Evolutionary conservation across 2,888 invertebrate species (phyloP).

Genomic region (Penaeus monodon): DNA sequence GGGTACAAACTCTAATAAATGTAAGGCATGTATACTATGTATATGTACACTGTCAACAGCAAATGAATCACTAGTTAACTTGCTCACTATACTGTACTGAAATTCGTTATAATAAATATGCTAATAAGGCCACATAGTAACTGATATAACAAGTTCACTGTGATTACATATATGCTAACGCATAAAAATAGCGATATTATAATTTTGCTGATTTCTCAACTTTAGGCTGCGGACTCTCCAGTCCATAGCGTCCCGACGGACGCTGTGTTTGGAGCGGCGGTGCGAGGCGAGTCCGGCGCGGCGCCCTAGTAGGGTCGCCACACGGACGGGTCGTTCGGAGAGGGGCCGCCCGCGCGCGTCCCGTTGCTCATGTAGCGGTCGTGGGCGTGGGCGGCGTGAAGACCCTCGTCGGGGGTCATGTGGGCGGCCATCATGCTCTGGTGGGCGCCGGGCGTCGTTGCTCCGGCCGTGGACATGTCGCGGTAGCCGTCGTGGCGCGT

Average conservation of each 20-base stretch:
- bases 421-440: conserved; percentile 53
- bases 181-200: too few relatives aligned
- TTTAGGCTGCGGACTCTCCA: too few relatives aligned
- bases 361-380: conserved; percentile 57
- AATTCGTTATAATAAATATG: too few relatives aligned
- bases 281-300: background rate
- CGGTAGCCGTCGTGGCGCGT: conserved; percentile 54
- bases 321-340: conserved; percentile 59
- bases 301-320: conserved; percentile 49
- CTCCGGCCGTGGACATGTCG: conserved; percentile 47
- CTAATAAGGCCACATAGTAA: too few relatives aligned
- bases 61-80: too few relatives aligned
- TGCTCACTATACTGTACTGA: too few relatives aligned
- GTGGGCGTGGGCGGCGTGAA: conserved; percentile 48
- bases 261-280: background rate
- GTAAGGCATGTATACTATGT: too few relatives aligned
- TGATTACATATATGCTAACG: too few relatives aligned
- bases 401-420: conserved; percentile 48
- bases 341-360: conserved; percentile 53
- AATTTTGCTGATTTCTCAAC: too few relatives aligned
- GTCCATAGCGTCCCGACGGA: background rate
- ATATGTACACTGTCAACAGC: too few relatives aligned
- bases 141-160: too few relatives aligned
- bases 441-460: conserved; percentile 46
- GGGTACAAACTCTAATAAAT: too few relatives aligned